These are phyloP conservation scores for Larimichthys polyactis DNA, from an alignment of 2,113 vertebrate genomes.

Conservation along the genomic window DNA sequence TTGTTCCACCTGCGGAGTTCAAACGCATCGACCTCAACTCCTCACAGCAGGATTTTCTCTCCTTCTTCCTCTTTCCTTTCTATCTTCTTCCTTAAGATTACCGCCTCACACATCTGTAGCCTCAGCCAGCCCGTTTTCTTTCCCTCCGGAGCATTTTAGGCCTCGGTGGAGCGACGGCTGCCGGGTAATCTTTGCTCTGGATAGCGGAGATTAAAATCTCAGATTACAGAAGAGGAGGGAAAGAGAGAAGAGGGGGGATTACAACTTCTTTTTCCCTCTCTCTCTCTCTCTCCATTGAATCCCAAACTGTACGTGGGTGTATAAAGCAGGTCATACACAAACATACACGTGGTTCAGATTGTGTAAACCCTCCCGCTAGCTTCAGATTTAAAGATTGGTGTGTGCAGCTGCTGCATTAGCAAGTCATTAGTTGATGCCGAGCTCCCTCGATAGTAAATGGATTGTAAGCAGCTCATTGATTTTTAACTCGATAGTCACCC, in stretches of 20 bases:
- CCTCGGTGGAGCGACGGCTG: background rate
- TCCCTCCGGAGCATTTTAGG: background rate
- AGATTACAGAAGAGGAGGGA: conserved; percentile 63
- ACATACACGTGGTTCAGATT: conserved; percentile 8
- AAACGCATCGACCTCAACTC: conserved; percentile 27
- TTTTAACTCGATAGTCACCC: conserved; percentile 44
- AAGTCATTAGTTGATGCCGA: conserved; percentile 33
- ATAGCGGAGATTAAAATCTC: conserved; percentile 70
- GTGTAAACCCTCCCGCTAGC: background rate
- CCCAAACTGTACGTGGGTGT: conserved; percentile 19
- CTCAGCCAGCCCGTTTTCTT: background rate
- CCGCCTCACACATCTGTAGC: conserved; percentile 31
- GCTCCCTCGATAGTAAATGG: conserved; percentile 30
- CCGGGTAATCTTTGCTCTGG: conserved; percentile 68
- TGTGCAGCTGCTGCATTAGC: background rate
- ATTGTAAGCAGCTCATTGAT: conserved; percentile 57
- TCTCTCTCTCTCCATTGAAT: background rate
- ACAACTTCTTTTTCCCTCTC: conserved; percentile 38
- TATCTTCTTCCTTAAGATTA: conserved; percentile 25
- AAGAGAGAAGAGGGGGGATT: conserved; percentile 58
- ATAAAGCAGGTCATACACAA: conserved; percentile 26
- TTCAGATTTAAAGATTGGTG: background rate
- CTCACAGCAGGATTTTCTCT: background rate
- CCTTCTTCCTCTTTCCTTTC: conserved; percentile 17
- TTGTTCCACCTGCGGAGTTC: conserved; percentile 41